Percentiles rank a stretch among this genome's conserved stretches.
These are phyloP conservation scores for Phasia obesa DNA, from an alignment of 2,888 invertebrate species.

Conservation along the genomic window DNA sequence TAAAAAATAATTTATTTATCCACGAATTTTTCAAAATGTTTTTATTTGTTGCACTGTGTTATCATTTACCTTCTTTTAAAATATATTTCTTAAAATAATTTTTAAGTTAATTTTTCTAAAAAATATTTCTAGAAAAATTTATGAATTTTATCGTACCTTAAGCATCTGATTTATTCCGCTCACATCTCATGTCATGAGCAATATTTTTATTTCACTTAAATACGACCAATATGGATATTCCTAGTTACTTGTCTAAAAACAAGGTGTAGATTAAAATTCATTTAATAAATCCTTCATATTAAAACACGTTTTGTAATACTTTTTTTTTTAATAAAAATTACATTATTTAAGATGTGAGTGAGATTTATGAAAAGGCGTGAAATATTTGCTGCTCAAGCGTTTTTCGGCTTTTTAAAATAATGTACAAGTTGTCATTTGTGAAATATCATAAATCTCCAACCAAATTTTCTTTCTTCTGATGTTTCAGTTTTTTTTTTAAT, in stretches of 20 bases:
- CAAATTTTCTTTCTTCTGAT: constrained; percentile 34
- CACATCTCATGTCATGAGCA: too few species aligned
- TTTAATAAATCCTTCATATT: constrained; percentile 13
- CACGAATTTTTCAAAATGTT: too few species aligned
- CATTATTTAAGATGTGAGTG: neutral
- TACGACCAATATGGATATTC: neutral
- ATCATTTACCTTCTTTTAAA: too few species aligned
- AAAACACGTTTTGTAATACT: constrained; percentile 18
- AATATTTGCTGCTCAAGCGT: constrained; percentile 47
- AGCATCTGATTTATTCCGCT: too few species aligned
- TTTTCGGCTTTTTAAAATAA: constrained; percentile 26
- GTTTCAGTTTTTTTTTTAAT: constrained; percentile 32
- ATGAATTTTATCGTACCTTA: too few species aligned
- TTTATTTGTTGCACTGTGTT: too few species aligned
- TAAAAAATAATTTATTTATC: too few species aligned
- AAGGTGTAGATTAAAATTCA: constrained; percentile 1
- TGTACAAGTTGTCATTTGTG: constrained; percentile 48
- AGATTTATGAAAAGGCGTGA: neutral
- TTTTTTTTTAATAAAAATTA: neutral
- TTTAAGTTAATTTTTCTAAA: too few species aligned
- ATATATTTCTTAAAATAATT: too few species aligned
- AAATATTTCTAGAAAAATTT: too few species aligned
- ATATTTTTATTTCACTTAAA: neutral
- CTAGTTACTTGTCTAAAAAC: neutral
- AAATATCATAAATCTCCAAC: constrained; percentile 63